These are phyloP conservation scores for Rhagium mordax DNA, from an alignment of 2,888 invertebrate species.

Conservation along the genomic window DNA sequence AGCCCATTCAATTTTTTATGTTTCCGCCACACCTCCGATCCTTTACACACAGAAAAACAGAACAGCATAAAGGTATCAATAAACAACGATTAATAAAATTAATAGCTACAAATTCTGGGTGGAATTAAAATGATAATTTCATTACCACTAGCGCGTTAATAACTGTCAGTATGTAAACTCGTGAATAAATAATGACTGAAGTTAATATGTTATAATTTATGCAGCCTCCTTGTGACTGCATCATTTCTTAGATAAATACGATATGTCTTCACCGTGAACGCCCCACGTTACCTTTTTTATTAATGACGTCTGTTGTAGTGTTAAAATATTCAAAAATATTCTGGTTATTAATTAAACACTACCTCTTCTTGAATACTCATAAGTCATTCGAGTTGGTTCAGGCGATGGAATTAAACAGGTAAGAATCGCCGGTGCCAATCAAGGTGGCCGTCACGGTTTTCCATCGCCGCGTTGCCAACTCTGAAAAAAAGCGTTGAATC, in stretches of 20 bases:
- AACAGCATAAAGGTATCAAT: constrained; percentile 18
- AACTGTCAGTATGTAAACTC: constrained; percentile 40
- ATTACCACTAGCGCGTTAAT: constrained; percentile 30
- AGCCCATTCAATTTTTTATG: constrained; percentile 1
- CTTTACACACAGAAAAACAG: constrained; percentile 6
- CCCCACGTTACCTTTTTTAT: constrained; percentile 62
- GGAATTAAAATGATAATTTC: constrained; percentile 37
- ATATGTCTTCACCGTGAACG: constrained; percentile 57
- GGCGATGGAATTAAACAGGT: constrained; percentile 55
- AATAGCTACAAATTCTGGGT: constrained; percentile 30
- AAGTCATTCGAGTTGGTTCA: constrained; percentile 54
- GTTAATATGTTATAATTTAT: constrained; percentile 55
- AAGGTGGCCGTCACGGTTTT: constrained; percentile 33
- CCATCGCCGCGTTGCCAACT: constrained; percentile 17
- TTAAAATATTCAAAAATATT: constrained; percentile 65
- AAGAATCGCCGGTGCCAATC: constrained; percentile 54
- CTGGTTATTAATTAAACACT: constrained; percentile 64
- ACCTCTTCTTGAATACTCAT: constrained; percentile 58
- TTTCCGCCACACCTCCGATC: constrained; percentile 15
- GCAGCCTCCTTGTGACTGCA: constrained; percentile 56
- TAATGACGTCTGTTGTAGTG: constrained; percentile 63
- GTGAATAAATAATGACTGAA: constrained; percentile 38
- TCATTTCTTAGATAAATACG: constrained; percentile 63
- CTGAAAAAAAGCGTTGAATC: not conserved
- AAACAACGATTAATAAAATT: constrained; percentile 35